Evolutionary conservation across 2,113 vertebrate genomes (phyloP), one percentile per base, ranked within the genome.

Genomic region (Trematocara macrostoma): DNA sequence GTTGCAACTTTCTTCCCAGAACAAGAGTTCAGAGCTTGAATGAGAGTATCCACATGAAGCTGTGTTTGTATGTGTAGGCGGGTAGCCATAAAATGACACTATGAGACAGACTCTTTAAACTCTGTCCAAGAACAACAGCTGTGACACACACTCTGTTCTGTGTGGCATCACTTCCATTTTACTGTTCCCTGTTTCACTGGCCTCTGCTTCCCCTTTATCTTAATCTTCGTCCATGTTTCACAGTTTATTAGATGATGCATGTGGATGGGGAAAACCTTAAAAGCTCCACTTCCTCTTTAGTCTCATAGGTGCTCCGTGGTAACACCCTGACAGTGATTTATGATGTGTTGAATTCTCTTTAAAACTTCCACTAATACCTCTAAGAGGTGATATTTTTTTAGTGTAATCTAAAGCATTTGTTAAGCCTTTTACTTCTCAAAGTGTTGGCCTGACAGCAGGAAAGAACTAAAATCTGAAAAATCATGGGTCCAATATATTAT

Each of bases 71-170:
- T 93, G 85, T 86, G 59, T 61, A 93, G 89, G 83, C 93, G 91
- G 82, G 71, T 86, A 88, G 85, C 94, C 92, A 91, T 94, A 67
- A 95, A 96, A 94, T 90, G 87, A 94, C 92, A 82, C 79, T 87
- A 92, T 87, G 88, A 95, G 86, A 83, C 89, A 38, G 61, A 83
- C 40, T 84, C 88, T 89, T 90, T 92, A 91, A 92, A 91, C 80
- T 79, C 85, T 79, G 49, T 91, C 87, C 89, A 86, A 59, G 49
- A 82, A 88, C 91, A 91, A 52, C 87, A 80, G 59, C 87, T 79
- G 29, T 84, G 82, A 71, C 47, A 23, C 88, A 92, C 29, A 81
- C 69, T 81, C 16, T 1, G 55, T 78, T 88, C 79, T 71, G 57
- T 85, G 56, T 81, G 51, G 31, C 45, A 40, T 78, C 40, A 34